phyloP scores from a whole-genome alignment of 2,888 invertebrate species.

The Agrotis ipsilon region DNA sequence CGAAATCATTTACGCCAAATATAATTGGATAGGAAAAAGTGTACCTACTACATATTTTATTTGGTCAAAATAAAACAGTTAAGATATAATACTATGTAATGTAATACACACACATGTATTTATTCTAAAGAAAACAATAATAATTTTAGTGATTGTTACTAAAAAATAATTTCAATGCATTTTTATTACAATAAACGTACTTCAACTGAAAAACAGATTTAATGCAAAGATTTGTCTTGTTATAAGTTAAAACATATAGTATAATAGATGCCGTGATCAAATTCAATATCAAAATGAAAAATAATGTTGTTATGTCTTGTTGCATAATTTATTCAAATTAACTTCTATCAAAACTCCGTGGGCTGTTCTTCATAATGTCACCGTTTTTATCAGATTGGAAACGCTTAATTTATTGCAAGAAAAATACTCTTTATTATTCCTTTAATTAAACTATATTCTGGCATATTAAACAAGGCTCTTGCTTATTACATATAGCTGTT shows the following conservation, averaged over 20 bases:
- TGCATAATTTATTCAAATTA: conserved; percentile 40
- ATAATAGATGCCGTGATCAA: conserved; percentile 15
- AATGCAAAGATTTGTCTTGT: background rate
- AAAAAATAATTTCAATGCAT: background rate
- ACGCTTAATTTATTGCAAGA: conserved; percentile 2
- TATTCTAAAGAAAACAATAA: background rate
- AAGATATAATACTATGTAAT: background rate
- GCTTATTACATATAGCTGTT: conserved; percentile 3
- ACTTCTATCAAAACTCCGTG: conserved; percentile 18
- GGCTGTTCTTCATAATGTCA: conserved; percentile 7
- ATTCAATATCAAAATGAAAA: conserved; percentile 25
- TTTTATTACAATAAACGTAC: too few relatives aligned
- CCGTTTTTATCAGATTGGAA: conserved; percentile 13
- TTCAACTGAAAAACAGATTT: background rate
- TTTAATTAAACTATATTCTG: background rate
- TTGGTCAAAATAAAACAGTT: background rate
- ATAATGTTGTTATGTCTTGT: conserved; percentile 13
- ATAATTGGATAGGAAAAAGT: background rate
- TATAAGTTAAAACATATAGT: conserved; percentile 2
- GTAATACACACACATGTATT: background rate
- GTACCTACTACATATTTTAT: background rate
- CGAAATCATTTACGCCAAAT: background rate
- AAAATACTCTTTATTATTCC: background rate
- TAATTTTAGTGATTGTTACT: background rate
- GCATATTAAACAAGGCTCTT: background rate